Evolutionary conservation across 1,140 invertebrate genomes (phyloP), one percentile per base, ranked within the genome.

Genomic region (Eufriesea mexicana): DNA sequence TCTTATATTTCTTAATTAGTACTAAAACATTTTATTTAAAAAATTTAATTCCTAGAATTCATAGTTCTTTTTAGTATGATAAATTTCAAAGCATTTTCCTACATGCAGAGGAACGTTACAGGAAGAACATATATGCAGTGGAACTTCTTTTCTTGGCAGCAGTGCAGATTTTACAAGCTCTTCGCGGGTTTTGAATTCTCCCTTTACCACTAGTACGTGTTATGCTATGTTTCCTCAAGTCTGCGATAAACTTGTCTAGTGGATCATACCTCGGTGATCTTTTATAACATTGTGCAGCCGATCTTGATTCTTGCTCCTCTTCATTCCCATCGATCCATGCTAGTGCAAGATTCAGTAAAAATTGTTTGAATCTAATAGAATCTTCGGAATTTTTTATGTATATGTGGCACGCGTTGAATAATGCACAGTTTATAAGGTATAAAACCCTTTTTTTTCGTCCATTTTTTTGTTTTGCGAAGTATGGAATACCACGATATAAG

Each of bases 351-450:
- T 54, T 16, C n/a, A 80, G 28, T 70, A 78, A 66, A 76, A 64
- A 76, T 76, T 64, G 2, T 62, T 76, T 76, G 18, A 66, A 76
- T 76, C 42, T 62, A 54, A 66, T 64, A 49, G 47, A 45, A 76
- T 66, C 66, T 64, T 64, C 59, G 12, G 45, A 76, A 76, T 64
- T 61, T 75, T n/a, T 75, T 75, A 5, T 45, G 42, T 49, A 51
- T 2, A 51, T 45, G 2, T n/a, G 57, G 57, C n/a, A 59, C 20
- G 57, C 57, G 62, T 64, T 64, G 62, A 54, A 45, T 74, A 84
- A 59, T 72, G 82, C 75, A 62, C 75, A 84, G 47, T 84, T 84
- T 73, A 84, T 55, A 23, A 77, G 51, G 20, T 83, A 83, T 28
- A 83, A 55, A n/a, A 45, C 57, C 4, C 51, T n/a, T 1, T 57